Percentiles rank a stretch among this genome's conserved stretches.
phyloP scores from a whole-genome alignment of 2,888 invertebrate species.

The Artemia sp. region DNA sequence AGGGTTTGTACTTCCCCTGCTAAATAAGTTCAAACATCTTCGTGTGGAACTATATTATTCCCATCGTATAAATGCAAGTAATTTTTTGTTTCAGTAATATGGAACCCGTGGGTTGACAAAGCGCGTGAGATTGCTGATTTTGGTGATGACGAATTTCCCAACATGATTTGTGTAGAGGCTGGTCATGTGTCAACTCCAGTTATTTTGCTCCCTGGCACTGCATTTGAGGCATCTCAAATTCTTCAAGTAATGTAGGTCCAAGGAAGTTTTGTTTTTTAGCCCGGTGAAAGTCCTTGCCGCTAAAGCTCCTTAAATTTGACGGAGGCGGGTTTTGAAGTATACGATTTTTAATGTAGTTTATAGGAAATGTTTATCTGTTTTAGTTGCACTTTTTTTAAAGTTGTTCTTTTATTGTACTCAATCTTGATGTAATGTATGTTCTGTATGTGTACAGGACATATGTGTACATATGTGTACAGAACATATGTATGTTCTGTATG shows the following conservation, averaged over 20 bases:
- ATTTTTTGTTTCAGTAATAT: conserved; percentile 45
- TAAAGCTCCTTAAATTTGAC: conserved; percentile 3
- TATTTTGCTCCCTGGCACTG: conserved; percentile 69
- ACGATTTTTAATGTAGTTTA: conserved; percentile 11
- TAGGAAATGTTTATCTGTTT: neutral
- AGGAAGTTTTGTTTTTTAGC: neutral
- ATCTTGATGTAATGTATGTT: too few relatives aligned
- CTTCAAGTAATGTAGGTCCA: conserved; percentile 47
- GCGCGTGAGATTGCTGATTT: conserved; percentile 83
- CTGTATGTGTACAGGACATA: too few relatives aligned
- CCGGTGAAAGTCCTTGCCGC: neutral
- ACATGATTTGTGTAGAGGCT: conserved; percentile 90
- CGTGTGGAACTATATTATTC: too few relatives aligned
- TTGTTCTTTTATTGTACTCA: too few relatives aligned
- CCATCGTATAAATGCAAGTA: too few relatives aligned
- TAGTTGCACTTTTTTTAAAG: conserved; percentile 2
- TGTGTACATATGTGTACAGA: too few relatives aligned
- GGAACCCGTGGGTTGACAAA: conserved; percentile 92
- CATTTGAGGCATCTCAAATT: conserved; percentile 79
- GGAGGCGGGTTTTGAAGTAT: conserved; percentile 14
- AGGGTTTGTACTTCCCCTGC: too few relatives aligned
- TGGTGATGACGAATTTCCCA: conserved; percentile 89
- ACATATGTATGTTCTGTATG: too few relatives aligned
- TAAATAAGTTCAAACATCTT: too few relatives aligned
- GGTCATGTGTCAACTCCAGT: conserved; percentile 76